phyloP scores from a whole-genome alignment of 2,113 vertebrate species.

The Pyxicephalus adspersus region DNA sequence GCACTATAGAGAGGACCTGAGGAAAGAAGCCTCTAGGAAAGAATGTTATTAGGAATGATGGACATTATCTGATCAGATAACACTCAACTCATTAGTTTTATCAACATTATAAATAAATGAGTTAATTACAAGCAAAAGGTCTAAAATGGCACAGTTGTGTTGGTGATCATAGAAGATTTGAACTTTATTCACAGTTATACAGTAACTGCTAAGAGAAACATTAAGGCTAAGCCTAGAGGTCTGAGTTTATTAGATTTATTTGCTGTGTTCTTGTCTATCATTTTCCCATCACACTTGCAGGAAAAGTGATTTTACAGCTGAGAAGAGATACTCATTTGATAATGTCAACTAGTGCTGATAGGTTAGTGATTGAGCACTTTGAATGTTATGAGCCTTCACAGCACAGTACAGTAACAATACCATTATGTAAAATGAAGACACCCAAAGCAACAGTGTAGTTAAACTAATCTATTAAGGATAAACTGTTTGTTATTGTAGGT shows the following conservation, averaged over 20 bases:
- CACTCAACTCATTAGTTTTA: constrained; percentile 42
- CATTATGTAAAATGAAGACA: too few species aligned
- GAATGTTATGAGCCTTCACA: too few species aligned
- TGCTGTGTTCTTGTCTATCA: background rate
- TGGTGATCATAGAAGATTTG: background rate
- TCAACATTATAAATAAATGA: constrained; percentile 33
- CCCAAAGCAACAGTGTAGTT: too few species aligned
- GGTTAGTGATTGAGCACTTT: constrained; percentile 26
- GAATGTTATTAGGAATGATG: constrained; percentile 37
- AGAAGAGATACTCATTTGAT: constrained; percentile 27
- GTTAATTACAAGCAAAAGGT: constrained; percentile 36
- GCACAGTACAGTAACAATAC: too few species aligned
- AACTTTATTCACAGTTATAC: background rate
- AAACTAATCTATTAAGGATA: too few species aligned
- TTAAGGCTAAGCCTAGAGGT: background rate
- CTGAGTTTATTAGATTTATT: background rate
- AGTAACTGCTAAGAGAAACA: background rate
- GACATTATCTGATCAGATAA: constrained; percentile 49
- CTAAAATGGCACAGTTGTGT: constrained; percentile 28
- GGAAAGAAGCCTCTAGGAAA: constrained; percentile 22
- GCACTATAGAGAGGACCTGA: constrained; percentile 14
- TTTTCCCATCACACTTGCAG: background rate
- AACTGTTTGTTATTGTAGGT: too few species aligned
- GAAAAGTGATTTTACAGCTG: constrained; percentile 10
- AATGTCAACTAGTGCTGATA: constrained; percentile 15